A percentile compares a stretch with the other conserved stretches of the same genome.
Evolutionary conservation across 2,797 vertebrate genomes (phyloP).

Genomic region (Oreochromis mossambicus): DNA sequence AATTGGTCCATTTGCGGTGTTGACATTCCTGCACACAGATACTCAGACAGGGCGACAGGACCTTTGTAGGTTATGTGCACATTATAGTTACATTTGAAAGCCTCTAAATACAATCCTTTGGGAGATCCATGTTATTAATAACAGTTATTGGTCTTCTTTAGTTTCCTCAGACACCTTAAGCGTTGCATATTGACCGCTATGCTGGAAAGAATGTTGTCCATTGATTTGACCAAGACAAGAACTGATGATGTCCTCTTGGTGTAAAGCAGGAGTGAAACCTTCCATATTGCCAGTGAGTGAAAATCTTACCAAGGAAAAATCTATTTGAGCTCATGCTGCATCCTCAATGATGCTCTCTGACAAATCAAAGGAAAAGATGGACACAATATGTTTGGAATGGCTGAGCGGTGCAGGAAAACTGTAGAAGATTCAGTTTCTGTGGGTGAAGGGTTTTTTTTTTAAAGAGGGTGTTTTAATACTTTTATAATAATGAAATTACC

Average conservation of each 20-base stretch:
- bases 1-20: neutral
- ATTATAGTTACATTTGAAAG: constrained; percentile 23
- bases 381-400: neutral
- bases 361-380: neutral
- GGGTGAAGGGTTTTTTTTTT: fast-evolving
- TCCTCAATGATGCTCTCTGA: neutral
- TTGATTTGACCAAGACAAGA: constrained; percentile 68
- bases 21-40: neutral
- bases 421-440: neutral
- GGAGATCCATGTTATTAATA: constrained; percentile 68
- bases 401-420: neutral
- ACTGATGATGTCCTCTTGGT: constrained; percentile 56
- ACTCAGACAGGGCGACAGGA: neutral
- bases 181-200: constrained; percentile 74
- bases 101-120: constrained; percentile 51
- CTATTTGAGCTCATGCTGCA: neutral
- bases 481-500: neutral
- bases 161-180: constrained; percentile 71
- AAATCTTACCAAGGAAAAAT: constrained; percentile 24
- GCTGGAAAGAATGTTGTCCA: constrained; percentile 72
- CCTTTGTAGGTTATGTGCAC: neutral
- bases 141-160: constrained; percentile 71
- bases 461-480: neutral
- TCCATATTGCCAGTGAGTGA: constrained; percentile 14
- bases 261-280: constrained; percentile 60